Base-by-base conservation (phyloP, 2,797 vertebrate species). In the Limosa lapponica region DNA sequence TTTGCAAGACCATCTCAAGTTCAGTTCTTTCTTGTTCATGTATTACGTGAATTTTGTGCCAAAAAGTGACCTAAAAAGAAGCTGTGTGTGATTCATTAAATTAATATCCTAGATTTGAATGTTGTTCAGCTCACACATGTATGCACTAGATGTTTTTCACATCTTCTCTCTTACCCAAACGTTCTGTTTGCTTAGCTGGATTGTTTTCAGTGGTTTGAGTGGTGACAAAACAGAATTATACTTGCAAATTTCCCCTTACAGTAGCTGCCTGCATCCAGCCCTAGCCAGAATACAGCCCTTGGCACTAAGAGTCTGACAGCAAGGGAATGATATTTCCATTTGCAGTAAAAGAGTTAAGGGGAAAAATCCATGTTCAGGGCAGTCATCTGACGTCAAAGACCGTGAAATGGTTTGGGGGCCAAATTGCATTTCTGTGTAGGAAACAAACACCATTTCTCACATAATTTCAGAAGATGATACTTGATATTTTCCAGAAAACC, bases 151-250 rank as follows among this genome's bases (percentile, higher is more conserved):
- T 24, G 13, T 19, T 72, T 80, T 82, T 34, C 34, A 55, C 15
- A 10, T 41, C 39, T 80, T 30, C 18, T 52, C 16, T 77, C 18
- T 67, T 75, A 16, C 28, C 34, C 22, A 57, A 10, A 82, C 37
- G 4, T 71, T 74, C 13, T 80, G 14, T 72, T 95, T 92, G 25
- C 46, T 49, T 82, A 52, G 27, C 49, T 87, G 57, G 74, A 37
- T 83, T 74, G 52, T 87, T 88, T 81, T 91, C 66, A 52, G 70
- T 62, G 43, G 6, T 90, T 90, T 90, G 46, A 84, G 51, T 44
- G 23, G 36, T 92, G 81, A 79, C 36, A 90, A 95, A 95, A 89
- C n/a, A 83, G 54, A 90, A 95, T 95, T 91, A 94, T 23, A 95
- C 49, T 95, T 94, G 77, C 80, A 90, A 65, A 92, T 94, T 75